Conservation (phyloP, 2,797 vertebrate genomes). For the Hylomyscus alleni region DNA sequence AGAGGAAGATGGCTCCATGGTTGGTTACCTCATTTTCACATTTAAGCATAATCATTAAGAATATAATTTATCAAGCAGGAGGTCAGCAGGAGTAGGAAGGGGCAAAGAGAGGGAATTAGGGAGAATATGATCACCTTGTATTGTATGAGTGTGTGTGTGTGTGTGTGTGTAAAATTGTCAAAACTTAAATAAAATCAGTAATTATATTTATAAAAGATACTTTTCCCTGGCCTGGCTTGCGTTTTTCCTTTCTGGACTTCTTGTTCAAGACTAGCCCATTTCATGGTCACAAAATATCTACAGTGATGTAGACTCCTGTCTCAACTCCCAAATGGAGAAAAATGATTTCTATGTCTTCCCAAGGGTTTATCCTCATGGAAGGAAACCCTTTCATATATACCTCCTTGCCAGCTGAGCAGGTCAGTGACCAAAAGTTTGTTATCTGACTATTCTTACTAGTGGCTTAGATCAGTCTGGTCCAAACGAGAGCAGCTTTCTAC, state of each 20-base stretch:
- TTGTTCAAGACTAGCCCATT: neutral
- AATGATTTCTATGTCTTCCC: neutral
- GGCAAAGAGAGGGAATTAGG: neutral
- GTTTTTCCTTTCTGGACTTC: neutral
- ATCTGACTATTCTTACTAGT: neutral
- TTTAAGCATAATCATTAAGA: neutral
- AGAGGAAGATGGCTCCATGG: neutral
- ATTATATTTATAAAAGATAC: neutral
- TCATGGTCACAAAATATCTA: neutral
- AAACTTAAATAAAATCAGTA: neutral
- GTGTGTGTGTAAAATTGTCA: neutral
- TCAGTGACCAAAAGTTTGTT: neutral
- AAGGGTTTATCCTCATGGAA: neutral
- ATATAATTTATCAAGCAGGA: neutral
- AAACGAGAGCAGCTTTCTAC: neutral
- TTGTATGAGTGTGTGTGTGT: neutral
- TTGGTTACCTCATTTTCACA: neutral
- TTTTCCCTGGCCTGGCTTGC: neutral
- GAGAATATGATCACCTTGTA: neutral
- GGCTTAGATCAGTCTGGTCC: neutral
- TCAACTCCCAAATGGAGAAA: neutral
- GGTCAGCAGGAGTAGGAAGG: neutral
- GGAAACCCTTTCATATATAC: neutral
- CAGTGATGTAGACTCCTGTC: neutral
- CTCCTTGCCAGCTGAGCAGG: neutral